Base-by-base conservation (phyloP, 2,888 invertebrate genomes). In the Elysia crispata region DNA sequence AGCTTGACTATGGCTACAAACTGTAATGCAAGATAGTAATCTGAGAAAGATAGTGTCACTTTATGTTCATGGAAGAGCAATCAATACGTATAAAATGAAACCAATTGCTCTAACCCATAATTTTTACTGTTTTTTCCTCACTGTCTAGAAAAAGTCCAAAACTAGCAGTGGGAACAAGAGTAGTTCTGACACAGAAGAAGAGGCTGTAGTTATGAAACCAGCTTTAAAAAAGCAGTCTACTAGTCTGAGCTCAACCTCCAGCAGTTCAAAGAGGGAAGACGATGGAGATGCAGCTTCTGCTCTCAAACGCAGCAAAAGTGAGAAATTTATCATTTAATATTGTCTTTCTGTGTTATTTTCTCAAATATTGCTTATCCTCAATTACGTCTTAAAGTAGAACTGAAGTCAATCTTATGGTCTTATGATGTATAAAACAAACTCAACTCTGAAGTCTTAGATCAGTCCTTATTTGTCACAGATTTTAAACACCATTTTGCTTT, bases 221-320 rank as follows among this genome's bases (percentile, higher is more conserved):
- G 62, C 86, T 0, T 82, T 90, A 25, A 84, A 83, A 72, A 89
- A 87, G 84, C 89, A 89, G 80, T 84, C 88, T 13, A 89, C 89
- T 41, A 89, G 89, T 78, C 50, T 89, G 6, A 87, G 85, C 70
- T 81, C 76, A 77, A 79, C 50, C n/a, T 74, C 83, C 72, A 30
- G 49, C 49, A 83, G 85, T 0, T 33, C 72, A 0, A 85, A 80
- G 30, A 77, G 73, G 20, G 86, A 86, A 11, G 11, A 15, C 11
- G 41, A 11, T 41, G 41, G 41, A 11, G 41, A 41, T 41, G 41
- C 41, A 41, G 76, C 75, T 20, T 64, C 80, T 49, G 72, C 70
- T 0, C 41, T 76, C 64, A 80, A 70, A 57, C 73, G 79, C 31
- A 67, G 66, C 6, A 66, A 74, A 31, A 79, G 79, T 79, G 50